Evolutionary conservation across 2,888 invertebrate species (phyloP), one percentile per base, ranked within the genome.

Genomic region (Drosophila kuntzei): DNA sequence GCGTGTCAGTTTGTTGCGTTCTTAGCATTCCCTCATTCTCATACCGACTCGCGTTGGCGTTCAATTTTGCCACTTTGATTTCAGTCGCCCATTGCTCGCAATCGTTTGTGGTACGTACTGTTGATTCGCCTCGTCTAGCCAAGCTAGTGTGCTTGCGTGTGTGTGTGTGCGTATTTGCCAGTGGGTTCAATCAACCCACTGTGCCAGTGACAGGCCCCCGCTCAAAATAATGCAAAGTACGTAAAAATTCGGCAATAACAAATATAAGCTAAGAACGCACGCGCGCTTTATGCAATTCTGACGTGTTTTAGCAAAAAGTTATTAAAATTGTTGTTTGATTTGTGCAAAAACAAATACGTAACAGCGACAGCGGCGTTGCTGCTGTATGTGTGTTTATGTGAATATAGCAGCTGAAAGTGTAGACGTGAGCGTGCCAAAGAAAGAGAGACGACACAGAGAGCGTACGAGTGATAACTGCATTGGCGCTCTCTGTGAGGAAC

Each of bases 291-390:
- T 79, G 69, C 70, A 78, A 68, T 78, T 63, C 51, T 47, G 57
- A 44, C 46, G 60, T 55, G 66, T 62, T 63, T 50, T 18, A 12
- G 27, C 27, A 54, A 41, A 76, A 79, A 57, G 51, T 43, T 53
- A 25, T 53, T 53, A 54, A 64, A 5, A 20, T 22, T 70, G 39
- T 60, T 66, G 74, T 74, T 75, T 72, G 54, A 64, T 58, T 66
- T 73, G 79, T 71, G 84, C 87, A 87, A 87, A 83, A 84, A 87
- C 79, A 83, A 81, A 84, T 75, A 83, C 83, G 83, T 83, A 83
- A 83, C 85, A 74, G 43, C 64, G 61, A 74, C 75, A 75, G 55
- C 67, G 71, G 51, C 62, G 49, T 51, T 68, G 47, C 39, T 43
- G 29, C 39, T 53, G 34, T 47, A 22, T 55, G 43, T 61, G 58